phyloP scores from a whole-genome alignment of 2,113 vertebrate species.

The Coryphaenoides rupestris region DNA sequence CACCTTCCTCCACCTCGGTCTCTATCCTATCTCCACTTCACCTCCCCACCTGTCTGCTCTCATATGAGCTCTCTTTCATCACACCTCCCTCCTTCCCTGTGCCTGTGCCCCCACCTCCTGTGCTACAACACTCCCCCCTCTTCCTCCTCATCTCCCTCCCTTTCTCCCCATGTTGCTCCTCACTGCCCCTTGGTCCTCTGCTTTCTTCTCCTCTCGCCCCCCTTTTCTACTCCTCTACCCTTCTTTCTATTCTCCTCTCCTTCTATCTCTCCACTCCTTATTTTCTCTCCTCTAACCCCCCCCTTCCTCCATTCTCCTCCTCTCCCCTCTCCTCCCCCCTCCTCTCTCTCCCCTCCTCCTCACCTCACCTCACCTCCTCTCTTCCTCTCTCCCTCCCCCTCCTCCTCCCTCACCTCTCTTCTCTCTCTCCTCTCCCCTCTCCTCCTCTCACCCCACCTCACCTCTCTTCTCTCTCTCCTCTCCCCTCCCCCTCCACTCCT shows the following conservation, averaged over 20 bases:
- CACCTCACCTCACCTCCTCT: not conserved
- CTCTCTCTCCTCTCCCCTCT: slow-evolving; percentile 78
- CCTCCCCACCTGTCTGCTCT: not conserved
- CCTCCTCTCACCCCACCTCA: slow-evolving; percentile 15
- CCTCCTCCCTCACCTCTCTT: not conserved
- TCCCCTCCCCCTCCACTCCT: not conserved
- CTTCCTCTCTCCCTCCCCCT: not conserved
- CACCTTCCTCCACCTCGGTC: not conserved
- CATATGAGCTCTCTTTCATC: too few species aligned
- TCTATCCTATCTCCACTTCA: not conserved
- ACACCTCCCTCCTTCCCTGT: too few species aligned
- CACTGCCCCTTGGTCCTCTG: not conserved
- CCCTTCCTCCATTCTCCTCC: not conserved
- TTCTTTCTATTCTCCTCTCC: too few species aligned
- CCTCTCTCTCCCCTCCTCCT: not conserved
- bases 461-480: not conserved
- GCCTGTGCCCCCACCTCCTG: too few species aligned
- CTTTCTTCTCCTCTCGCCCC: not conserved
- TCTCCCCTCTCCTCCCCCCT: too few species aligned
- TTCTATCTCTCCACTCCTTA: not conserved
- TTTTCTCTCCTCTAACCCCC: not conserved
- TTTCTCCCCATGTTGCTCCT: not conserved
- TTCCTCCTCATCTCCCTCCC: not conserved
- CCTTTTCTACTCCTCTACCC: not conserved
- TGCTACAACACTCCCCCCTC: not conserved